Evolutionary conservation across 2,888 invertebrate species (phyloP).

Genomic region (Charanyca ferruginea): DNA sequence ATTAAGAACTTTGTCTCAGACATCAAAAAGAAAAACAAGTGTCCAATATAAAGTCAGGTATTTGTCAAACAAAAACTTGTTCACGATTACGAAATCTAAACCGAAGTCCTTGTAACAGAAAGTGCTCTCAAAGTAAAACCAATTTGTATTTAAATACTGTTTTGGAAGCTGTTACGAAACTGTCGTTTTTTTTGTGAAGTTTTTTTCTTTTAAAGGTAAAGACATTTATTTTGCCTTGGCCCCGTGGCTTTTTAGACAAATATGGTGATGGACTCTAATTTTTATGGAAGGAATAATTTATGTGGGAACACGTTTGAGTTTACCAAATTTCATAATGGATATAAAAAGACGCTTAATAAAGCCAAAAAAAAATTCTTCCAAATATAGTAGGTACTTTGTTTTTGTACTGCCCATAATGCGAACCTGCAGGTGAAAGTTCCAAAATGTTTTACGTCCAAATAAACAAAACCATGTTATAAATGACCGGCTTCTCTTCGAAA

Average conservation of each 20-base stretch:
- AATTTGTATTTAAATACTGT: conserved; percentile 42
- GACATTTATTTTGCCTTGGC: conserved; percentile 47
- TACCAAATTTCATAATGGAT: neutral
- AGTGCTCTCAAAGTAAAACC: conserved; percentile 23
- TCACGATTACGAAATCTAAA: conserved; percentile 19
- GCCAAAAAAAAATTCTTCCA: too few species aligned
- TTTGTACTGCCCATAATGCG: too few species aligned
- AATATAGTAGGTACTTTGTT: too few species aligned
- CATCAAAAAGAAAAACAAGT: neutral
- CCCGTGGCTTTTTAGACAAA: conserved; percentile 14
- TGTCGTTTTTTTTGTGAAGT: conserved; percentile 11
- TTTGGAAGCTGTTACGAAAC: conserved; percentile 46
- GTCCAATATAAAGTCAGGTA: conserved; percentile 2
- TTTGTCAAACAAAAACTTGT: conserved; percentile 23
- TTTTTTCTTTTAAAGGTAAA: conserved; percentile 31
- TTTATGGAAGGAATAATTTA: conserved; percentile 3
- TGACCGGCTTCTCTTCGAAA: too few species aligned
- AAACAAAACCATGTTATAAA: too few species aligned
- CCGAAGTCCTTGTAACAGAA: conserved; percentile 43
- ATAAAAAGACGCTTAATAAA: too few species aligned
- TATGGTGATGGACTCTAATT: conserved; percentile 13
- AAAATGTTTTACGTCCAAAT: too few species aligned
- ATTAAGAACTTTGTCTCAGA: too few species aligned
- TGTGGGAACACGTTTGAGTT: neutral
- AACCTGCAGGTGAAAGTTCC: too few species aligned